phyloP scores from a whole-genome alignment of 2,113 vertebrate genomes.

The Turnix velox region DNA sequence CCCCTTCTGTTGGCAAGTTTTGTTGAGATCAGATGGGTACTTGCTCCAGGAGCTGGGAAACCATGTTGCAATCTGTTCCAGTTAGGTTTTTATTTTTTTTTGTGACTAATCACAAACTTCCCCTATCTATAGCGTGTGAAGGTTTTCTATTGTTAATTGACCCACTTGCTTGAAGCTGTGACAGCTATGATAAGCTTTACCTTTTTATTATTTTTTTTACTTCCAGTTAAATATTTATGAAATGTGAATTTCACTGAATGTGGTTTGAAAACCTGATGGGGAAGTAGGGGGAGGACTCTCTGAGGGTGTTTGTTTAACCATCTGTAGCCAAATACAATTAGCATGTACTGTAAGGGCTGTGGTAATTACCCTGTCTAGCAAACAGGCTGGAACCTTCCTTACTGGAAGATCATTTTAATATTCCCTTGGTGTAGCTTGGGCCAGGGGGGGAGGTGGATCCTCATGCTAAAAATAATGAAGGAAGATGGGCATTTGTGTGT shows the following conservation, averaged over 20 bases:
- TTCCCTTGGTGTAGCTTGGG: neutral
- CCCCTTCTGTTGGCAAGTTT: neutral
- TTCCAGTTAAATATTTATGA: neutral
- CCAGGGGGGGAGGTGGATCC: neutral
- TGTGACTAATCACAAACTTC: neutral
- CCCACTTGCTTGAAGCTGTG: neutral
- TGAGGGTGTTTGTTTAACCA: neutral
- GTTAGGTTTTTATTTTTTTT: too few relatives aligned
- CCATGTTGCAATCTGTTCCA: neutral
- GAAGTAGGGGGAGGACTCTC: too few relatives aligned
- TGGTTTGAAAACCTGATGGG: neutral
- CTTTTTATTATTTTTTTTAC: neutral
- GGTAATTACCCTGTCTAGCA: slow-evolving; percentile 1
- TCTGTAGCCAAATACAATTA: slow-evolving; percentile 7
- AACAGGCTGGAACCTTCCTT: neutral
- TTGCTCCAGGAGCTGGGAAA: neutral
- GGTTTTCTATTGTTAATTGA: neutral
- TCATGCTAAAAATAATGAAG: neutral
- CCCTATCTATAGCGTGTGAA: neutral
- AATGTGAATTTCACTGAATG: neutral
- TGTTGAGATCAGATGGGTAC: neutral
- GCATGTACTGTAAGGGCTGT: neutral
- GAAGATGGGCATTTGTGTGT: neutral
- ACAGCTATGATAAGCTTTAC: neutral
- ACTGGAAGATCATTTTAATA: neutral